Evolutionary conservation across 2,797 vertebrate species (phyloP).

Genomic region (Onychomys torridus): DNA sequence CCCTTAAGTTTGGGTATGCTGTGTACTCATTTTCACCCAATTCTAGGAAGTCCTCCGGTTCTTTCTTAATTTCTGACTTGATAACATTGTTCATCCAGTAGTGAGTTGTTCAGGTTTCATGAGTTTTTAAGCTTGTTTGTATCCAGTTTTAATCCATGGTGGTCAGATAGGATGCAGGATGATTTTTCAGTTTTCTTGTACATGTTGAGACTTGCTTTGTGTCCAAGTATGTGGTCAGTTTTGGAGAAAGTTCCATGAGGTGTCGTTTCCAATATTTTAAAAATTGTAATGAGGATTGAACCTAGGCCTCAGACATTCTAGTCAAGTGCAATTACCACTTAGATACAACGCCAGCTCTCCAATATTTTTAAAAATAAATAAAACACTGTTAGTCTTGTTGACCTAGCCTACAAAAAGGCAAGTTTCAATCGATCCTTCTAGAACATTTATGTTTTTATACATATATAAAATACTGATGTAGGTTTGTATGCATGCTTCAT

Average conservation of each 20-base stretch:
- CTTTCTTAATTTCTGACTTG: background rate
- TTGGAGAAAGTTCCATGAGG: background rate
- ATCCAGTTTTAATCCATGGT: background rate
- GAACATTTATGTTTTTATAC: background rate
- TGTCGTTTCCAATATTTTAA: background rate
- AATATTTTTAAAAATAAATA: conserved; percentile 46
- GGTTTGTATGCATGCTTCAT: background rate
- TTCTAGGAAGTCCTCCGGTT: background rate
- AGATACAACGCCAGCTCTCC: background rate
- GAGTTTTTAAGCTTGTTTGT: background rate
- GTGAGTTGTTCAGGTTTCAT: background rate
- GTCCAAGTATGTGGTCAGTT: background rate
- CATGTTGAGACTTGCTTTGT: background rate
- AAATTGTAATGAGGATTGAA: background rate
- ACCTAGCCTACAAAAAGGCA: background rate
- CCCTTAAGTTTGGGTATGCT: background rate
- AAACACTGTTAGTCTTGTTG: background rate
- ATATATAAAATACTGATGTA: background rate
- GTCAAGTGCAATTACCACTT: background rate
- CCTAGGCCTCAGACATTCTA: background rate
- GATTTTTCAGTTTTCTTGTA: background rate
- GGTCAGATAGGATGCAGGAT: background rate
- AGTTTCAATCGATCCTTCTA: background rate
- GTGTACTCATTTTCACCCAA: background rate
- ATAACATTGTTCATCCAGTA: background rate